Evolutionary conservation across 2,888 invertebrate species (phyloP).

Genomic region (Zele albiditarsus): DNA sequence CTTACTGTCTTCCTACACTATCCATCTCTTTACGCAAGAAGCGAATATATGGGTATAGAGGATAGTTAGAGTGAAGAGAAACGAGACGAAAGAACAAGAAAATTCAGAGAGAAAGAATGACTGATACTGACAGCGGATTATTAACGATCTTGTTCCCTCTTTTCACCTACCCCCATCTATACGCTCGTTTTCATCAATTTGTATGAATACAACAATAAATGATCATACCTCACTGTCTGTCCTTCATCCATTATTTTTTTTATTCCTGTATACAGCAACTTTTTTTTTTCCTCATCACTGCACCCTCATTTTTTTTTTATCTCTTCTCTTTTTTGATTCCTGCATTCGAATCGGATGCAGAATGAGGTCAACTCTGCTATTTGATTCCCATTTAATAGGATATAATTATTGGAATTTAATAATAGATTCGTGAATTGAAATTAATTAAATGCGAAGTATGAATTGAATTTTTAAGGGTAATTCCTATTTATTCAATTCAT

Average conservation of each 20-base stretch:
- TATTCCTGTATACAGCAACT: background rate
- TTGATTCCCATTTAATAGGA: too few relatives aligned
- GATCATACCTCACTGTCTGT: slow-evolving; percentile 35
- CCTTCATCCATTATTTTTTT: slow-evolving; percentile 26
- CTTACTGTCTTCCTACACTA: background rate
- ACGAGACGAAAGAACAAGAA: slow-evolving; percentile 20
- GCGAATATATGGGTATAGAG: background rate
- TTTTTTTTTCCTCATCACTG: slow-evolving; percentile 32
- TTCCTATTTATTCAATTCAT: too few relatives aligned
- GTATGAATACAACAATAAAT: slow-evolving; percentile 32
- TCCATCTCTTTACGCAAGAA: slow-evolving; percentile 17
- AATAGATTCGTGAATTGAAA: too few relatives aligned
- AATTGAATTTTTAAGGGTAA: too few relatives aligned
- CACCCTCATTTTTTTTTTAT: slow-evolving; percentile 16
- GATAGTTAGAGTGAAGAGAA: too few relatives aligned
- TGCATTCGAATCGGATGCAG: too few relatives aligned
- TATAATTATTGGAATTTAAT: too few relatives aligned
- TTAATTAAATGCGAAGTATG: too few relatives aligned
- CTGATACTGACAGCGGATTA: slow-evolving; percentile 48
- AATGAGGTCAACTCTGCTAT: too few relatives aligned
- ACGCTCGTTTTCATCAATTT: slow-evolving; percentile 32
- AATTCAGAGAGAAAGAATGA: slow-evolving; percentile 37
- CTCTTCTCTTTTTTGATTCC: background rate
- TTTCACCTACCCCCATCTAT: slow-evolving; percentile 25
- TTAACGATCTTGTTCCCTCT: slow-evolving; percentile 44